phyloP scores from a whole-genome alignment of 2,797 vertebrate genomes.

The Toxotes lorentzi region DNA sequence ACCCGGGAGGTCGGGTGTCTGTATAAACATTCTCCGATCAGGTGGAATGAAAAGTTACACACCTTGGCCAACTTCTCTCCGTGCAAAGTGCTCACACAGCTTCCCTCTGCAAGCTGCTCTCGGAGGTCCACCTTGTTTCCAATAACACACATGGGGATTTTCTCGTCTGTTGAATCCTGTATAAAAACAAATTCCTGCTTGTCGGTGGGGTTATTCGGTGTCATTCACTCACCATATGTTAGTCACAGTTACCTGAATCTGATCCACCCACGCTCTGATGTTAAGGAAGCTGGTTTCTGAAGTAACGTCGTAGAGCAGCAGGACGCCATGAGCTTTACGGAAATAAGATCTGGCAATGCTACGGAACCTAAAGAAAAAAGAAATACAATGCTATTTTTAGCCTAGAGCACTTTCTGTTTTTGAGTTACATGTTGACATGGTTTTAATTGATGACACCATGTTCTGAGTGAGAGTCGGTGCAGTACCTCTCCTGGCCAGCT shows the following conservation, averaged over 20 bases:
- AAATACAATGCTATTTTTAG: slow-evolving; percentile 15
- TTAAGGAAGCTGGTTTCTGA: slow-evolving; percentile 87
- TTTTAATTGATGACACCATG: neutral
- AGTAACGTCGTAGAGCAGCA: slow-evolving; percentile 86
- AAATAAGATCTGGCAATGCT: slow-evolving; percentile 87
- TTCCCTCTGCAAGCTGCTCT: slow-evolving; percentile 51
- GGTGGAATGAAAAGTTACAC: slow-evolving; percentile 34
- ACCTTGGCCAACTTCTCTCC: slow-evolving; percentile 86
- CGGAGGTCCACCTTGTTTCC: slow-evolving; percentile 86
- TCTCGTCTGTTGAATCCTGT: slow-evolving; percentile 77
- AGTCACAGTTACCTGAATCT: slow-evolving; percentile 81
- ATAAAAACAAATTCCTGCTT: slow-evolving; percentile 19
- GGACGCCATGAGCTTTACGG: slow-evolving; percentile 83
- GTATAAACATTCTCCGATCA: neutral
- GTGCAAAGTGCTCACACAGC: slow-evolving; percentile 67
- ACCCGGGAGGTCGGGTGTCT: slow-evolving; percentile 10
- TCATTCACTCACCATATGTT: neutral
- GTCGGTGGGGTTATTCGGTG: neutral
- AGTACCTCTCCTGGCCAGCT: slow-evolving; percentile 86
- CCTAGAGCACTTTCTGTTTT: neutral
- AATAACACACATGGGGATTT: slow-evolving; percentile 82
- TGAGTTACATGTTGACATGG: neutral
- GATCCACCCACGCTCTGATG: slow-evolving; percentile 83
- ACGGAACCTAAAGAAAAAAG: slow-evolving; percentile 74
- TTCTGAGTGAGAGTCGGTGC: neutral